These are phyloP conservation scores for Anoncus sp. DNA, from an alignment of 2,888 invertebrate genomes.

Conservation along the genomic window DNA sequence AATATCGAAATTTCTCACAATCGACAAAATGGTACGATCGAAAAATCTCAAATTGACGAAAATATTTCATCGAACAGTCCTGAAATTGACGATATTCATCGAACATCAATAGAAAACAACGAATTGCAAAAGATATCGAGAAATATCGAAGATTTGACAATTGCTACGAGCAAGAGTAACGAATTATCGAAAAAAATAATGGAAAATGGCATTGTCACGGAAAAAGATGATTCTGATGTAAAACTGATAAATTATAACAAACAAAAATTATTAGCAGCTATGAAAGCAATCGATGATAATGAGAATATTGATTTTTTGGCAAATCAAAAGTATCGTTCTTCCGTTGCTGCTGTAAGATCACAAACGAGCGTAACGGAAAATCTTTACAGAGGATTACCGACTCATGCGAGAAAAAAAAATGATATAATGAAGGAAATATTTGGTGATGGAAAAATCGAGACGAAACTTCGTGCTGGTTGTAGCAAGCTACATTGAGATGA, in stretches of 20 bases:
- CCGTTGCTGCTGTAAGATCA: slow-evolving; percentile 66
- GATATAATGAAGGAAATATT: slow-evolving; percentile 78
- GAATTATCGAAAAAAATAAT: slow-evolving; percentile 1
- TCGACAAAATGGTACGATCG: slow-evolving; percentile 35
- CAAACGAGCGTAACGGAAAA: slow-evolving; percentile 77
- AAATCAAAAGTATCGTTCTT: slow-evolving; percentile 69
- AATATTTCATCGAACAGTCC: neutral
- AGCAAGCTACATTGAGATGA: slow-evolving; percentile 73
- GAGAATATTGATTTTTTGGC: slow-evolving; percentile 78
- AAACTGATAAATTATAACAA: slow-evolving; percentile 82
- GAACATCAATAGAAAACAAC: neutral
- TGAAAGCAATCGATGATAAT: slow-evolving; percentile 87
- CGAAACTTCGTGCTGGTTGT: slow-evolving; percentile 70
- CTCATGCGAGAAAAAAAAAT: slow-evolving; percentile 75
- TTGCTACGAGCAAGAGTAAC: neutral
- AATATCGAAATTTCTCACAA: slow-evolving; percentile 16
- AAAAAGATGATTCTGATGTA: too few species aligned
- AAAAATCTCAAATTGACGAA: neutral
- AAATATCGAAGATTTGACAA: neutral
- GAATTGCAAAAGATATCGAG: slow-evolving; percentile 1
- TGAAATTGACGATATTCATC: slow-evolving; percentile 10
- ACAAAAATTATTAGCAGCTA: slow-evolving; percentile 86
- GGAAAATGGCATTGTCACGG: slow-evolving; percentile 30
- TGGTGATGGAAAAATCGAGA: slow-evolving; percentile 72
- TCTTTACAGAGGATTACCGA: slow-evolving; percentile 77